A percentile compares a stretch with the other conserved stretches of the same genome.
These are phyloP conservation scores for Muntiacus reevesi DNA, from an alignment of 2,113 vertebrate species.

Conservation along the genomic window DNA sequence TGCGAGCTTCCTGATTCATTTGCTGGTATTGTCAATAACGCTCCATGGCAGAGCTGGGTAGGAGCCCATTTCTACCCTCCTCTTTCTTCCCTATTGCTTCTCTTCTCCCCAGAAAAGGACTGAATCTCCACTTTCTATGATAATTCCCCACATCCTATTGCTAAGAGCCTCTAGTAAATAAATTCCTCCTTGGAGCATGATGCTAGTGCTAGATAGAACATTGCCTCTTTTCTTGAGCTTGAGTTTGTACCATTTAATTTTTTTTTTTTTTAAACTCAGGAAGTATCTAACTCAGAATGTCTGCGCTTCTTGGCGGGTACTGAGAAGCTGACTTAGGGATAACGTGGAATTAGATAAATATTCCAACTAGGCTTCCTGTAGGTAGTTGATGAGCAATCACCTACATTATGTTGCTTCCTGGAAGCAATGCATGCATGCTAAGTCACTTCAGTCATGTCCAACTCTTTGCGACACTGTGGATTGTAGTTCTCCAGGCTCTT, in stretches of 20 bases:
- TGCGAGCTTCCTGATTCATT: conserved; percentile 41
- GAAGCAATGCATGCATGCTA: not conserved
- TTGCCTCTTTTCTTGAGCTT: not conserved
- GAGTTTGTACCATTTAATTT: not conserved
- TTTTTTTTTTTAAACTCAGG: not conserved
- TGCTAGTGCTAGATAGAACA: not conserved
- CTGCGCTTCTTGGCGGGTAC: not conserved
- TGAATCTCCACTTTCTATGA: not conserved
- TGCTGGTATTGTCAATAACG: conserved; percentile 51
- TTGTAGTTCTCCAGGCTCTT: not conserved
- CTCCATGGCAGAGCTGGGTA: not conserved
- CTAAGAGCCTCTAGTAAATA: not conserved
- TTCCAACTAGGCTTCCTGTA: not conserved
- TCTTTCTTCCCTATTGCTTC: conserved; percentile 15
- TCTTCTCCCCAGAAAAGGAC: not conserved
- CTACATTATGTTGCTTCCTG: not conserved
- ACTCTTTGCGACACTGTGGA: not conserved
- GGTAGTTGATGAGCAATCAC: not conserved
- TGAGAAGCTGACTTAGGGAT: not conserved
- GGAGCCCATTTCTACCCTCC: not conserved
- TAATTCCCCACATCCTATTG: not conserved
- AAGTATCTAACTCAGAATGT: not conserved
- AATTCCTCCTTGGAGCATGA: not conserved
- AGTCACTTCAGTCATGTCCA: not conserved
- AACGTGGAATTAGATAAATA: not conserved